phyloP scores from a whole-genome alignment of 1,140 invertebrate genomes.

The Nasonia giraulti region DNA sequence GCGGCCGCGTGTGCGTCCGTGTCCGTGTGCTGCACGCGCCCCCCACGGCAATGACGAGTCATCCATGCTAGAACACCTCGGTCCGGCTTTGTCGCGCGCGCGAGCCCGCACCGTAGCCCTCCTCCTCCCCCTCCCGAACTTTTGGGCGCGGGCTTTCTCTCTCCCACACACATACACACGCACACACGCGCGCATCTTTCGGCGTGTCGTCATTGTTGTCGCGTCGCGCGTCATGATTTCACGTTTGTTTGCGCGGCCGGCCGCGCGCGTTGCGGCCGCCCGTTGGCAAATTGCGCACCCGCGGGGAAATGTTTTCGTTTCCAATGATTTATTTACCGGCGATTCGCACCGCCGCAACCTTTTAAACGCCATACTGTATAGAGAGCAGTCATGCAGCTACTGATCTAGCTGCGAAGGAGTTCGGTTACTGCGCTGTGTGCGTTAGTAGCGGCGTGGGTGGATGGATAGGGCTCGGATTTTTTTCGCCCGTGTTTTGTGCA shows the following conservation, averaged over 20 bases:
- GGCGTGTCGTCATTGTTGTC: constrained; percentile 56
- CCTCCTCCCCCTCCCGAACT: constrained; percentile 37
- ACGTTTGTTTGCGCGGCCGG: constrained; percentile 71
- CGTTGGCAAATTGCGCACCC: constrained; percentile 74
- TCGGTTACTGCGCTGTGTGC: neutral
- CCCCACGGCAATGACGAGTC: constrained; percentile 74
- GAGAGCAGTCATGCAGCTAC: neutral
- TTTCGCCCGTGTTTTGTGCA: neutral
- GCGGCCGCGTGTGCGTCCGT: constrained; percentile 56
- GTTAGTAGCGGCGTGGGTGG: neutral
- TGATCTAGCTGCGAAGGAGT: neutral
- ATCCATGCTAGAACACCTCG: constrained; percentile 73
- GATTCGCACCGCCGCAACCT: neutral
- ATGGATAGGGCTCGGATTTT: neutral
- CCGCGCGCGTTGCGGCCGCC: constrained; percentile 64
- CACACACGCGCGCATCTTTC: constrained; percentile 58
- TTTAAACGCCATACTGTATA: neutral
- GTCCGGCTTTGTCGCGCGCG: constrained; percentile 29
- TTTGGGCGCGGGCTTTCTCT: constrained; percentile 1
- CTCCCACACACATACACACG: constrained; percentile 30
- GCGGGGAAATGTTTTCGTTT: constrained; percentile 74
- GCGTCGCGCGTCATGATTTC: constrained; percentile 69
- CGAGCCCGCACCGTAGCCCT: constrained; percentile 4
- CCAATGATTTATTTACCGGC: constrained; percentile 71
- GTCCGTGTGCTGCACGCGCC: constrained; percentile 64